phyloP scores from a whole-genome alignment of 1,140 invertebrate genomes.

The Drosophila orena region DNA sequence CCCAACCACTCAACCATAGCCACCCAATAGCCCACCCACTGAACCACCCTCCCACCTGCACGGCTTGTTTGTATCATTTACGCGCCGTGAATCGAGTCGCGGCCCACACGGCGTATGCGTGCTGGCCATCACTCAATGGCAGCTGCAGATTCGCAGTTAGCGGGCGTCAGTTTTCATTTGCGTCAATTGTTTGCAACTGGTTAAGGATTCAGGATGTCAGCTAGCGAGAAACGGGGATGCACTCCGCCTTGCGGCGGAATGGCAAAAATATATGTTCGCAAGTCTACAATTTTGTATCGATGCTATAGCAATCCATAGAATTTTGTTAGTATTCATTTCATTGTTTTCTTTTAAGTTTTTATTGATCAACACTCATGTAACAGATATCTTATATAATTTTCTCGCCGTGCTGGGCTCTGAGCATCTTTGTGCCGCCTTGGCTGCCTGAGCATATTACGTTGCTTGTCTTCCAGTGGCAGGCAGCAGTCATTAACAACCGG shows the following conservation, averaged over 20 bases:
- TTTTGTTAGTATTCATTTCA: too few species aligned
- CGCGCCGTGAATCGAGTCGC: slow-evolving; percentile 48
- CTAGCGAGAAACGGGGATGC: neutral
- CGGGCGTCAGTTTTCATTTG: slow-evolving; percentile 72
- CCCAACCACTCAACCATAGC: neutral
- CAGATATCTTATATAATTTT: neutral
- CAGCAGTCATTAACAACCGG: slow-evolving; percentile 80
- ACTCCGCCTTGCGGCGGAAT: neutral
- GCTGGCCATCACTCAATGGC: slow-evolving; percentile 63
- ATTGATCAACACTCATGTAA: too few species aligned
- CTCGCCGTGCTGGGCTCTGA: slow-evolving; percentile 4
- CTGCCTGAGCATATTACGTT: slow-evolving; percentile 50
- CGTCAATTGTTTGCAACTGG: slow-evolving; percentile 66
- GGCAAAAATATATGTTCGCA: neutral
- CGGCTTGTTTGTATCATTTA: slow-evolving; percentile 54
- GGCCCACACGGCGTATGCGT: slow-evolving; percentile 52
- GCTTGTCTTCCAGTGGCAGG: slow-evolving; percentile 38
- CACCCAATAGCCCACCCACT: neutral
- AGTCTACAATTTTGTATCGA: too few species aligned
- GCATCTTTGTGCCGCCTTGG: slow-evolving; percentile 12
- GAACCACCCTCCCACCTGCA: slow-evolving; percentile 3
- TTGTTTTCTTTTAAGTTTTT: too few species aligned
- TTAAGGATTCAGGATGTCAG: slow-evolving; percentile 25
- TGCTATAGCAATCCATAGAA: too few species aligned
- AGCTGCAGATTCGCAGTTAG: slow-evolving; percentile 46